These are phyloP conservation scores for Phodopus roborovskii DNA, from an alignment of 2,113 vertebrate species.

Conservation along the genomic window DNA sequence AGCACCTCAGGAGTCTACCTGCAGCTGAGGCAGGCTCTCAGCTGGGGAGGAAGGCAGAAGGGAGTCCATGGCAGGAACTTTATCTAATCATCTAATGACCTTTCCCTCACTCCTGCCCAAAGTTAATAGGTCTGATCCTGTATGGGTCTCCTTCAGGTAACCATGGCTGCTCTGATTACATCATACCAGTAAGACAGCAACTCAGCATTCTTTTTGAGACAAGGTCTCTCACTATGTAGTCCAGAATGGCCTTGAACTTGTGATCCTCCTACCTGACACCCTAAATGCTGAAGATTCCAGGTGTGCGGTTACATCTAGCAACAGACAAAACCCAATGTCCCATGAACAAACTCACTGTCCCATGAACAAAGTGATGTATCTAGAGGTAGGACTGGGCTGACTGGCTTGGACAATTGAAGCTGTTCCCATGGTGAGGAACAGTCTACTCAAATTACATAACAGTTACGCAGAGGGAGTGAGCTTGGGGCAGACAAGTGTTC, in stretches of 20 bases:
- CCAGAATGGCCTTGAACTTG: neutral
- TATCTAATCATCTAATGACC: neutral
- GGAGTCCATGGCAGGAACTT: neutral
- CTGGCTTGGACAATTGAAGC: neutral
- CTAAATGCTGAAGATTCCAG: neutral
- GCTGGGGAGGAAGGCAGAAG: neutral
- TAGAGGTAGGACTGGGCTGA: neutral
- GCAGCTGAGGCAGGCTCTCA: neutral
- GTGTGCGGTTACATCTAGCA: neutral
- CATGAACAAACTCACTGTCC: no score
- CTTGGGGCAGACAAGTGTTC: neutral
- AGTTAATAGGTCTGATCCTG: neutral
- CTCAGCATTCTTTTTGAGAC: neutral
- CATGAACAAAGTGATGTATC: neutral
- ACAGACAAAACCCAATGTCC: neutral
- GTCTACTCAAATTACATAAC: neutral
- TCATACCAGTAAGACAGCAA: neutral
- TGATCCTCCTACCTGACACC: neutral
- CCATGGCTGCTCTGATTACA: neutral
- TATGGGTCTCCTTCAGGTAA: neutral
- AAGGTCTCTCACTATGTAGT: neutral
- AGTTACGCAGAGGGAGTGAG: neutral
- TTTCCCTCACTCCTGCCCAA: neutral
- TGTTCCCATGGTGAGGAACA: neutral
- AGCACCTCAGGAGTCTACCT: neutral